Base-by-base conservation (phyloP, 1,140 invertebrate genomes). In the Oreohelix idahoensis region DNA sequence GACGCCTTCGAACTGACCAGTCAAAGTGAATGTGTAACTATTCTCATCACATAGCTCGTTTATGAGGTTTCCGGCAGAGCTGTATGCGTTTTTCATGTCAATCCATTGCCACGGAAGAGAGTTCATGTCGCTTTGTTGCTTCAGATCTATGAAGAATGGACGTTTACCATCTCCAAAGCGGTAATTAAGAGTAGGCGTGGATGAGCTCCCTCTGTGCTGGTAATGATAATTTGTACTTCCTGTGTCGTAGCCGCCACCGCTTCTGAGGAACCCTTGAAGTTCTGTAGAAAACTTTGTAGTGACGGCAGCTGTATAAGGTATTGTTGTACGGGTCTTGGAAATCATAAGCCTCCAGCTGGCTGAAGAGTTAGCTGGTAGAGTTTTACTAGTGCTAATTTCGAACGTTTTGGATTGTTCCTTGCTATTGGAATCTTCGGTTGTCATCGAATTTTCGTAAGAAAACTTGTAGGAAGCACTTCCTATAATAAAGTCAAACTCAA, bases 301-400 rank as follows among this genome's bases (percentile, higher is more conserved):
- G 32, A 78, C 36, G 32, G 29, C 32, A 26, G 75, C 75, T 29
- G 75, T 58, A 29, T 78, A 78, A 58, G 75, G 53, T 26, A 53
- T 39, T 36, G 75, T 78, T 23, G 23, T 53, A 4, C 75, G 42
- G 5, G 45, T 78, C 11, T 78, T 78, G 23, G 26, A 35, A 11
- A 78, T 1, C 26, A 53, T 15, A 11, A 58, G 1, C 17, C 1
- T 53, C 8, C 11, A 78, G 0, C 32, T 53, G 10, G 36, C 75
- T 29, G 75, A 10, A 8, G 45, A 53, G 49, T 58, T 10, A 32
- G 75, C 49, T 45, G n/a, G 2, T 1, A 78, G 42, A 35, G 49
- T 58, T 58, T 78, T 51, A n/a, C 10, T 20, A 4, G 45, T 58
- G n/a, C 26, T 78, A 15, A 53, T 13, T 1, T 11, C 23, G 26